Conservation (phyloP, 2,113 vertebrate genomes). For the Stomatorhinus ivindoensis region DNA sequence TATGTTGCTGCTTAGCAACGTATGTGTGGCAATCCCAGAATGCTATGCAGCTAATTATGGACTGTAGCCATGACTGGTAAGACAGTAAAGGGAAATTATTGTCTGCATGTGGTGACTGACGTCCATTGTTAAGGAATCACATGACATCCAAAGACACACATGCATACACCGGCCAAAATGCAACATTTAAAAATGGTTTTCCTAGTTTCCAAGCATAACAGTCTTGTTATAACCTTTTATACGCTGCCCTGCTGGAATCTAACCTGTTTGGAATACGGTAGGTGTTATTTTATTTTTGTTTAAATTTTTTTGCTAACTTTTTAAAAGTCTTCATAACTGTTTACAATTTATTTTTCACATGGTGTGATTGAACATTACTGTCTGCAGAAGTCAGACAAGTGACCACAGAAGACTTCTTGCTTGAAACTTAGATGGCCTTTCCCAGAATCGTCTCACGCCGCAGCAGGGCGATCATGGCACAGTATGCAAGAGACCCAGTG, state of each 20-base stretch:
- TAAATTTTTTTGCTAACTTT: background rate
- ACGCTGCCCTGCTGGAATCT: background rate
- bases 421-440: background rate
- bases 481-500: background rate
- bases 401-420: background rate
- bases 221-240: background rate
- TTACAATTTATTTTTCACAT: background rate
- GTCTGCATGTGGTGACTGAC: slow-evolving; percentile 6
- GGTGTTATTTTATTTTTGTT: background rate
- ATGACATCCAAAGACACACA: background rate
- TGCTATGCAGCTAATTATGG: slow-evolving; percentile 37
- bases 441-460: background rate
- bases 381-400: background rate
- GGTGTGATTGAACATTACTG: background rate
- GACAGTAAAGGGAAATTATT: slow-evolving; percentile 1
- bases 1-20: slow-evolving; percentile 76
- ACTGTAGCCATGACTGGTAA: slow-evolving; percentile 15
- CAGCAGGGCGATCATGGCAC: background rate
- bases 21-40: slow-evolving; percentile 72
- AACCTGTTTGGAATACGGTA: background rate
- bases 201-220: background rate
- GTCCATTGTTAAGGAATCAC: background rate
- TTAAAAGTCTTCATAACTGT: background rate
- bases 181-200: background rate
- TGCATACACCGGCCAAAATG: background rate